Base-by-base conservation (phyloP, 30 jellyfish, hydroid and myxozoan genomes). In the Aurelia aurita region DNA sequence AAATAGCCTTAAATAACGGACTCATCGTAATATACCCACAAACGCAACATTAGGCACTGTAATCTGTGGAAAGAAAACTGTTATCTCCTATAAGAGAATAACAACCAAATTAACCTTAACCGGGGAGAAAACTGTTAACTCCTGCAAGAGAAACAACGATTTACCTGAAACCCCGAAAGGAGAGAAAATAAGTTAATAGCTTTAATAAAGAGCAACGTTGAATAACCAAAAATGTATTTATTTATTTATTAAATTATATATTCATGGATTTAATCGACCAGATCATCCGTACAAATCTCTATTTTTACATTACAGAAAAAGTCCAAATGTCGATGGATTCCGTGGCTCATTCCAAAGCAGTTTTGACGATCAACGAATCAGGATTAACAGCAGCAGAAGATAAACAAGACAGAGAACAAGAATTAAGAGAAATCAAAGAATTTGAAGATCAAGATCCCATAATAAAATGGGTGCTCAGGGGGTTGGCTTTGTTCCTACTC, bases 381-480 rank as follows among this genome's bases (percentile, higher is more conserved):
- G 83, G 75, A 5, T 6, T 19, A 26, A 20, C 85, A 13, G 58
- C 79, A 34, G 69, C 59, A 10, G 91, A 81, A 19, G 85, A 59
- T 2, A 81, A 81, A 58, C 25, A 45, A 18, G 89, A 84, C 29
- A 46, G 88, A 20, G 89, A 74, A 51, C 70, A 77, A 26, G 97
- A 90, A 64, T 53, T 83, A 22, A 65, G 22, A 26, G 97, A 90
- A 60, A 90, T 90, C 46, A 87, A 69, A 21, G 96, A 85, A 26
- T 90, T 90, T 60, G 97, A 90, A 63, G 32, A 78, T 35, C 97
- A 90, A 67, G 27, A 80, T 2, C 39, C 43, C 10, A 5, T 66
- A 23, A 7, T 80, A 19, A 84, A 76, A 61, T 90, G 97, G 97
- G 93, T 80, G 31, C 69, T 90, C 8, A 78, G 96, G 1, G 77